Evolutionary conservation across 2,797 vertebrate species (phyloP), one percentile per base, ranked within the genome.

Genomic region (Mareca penelope): DNA sequence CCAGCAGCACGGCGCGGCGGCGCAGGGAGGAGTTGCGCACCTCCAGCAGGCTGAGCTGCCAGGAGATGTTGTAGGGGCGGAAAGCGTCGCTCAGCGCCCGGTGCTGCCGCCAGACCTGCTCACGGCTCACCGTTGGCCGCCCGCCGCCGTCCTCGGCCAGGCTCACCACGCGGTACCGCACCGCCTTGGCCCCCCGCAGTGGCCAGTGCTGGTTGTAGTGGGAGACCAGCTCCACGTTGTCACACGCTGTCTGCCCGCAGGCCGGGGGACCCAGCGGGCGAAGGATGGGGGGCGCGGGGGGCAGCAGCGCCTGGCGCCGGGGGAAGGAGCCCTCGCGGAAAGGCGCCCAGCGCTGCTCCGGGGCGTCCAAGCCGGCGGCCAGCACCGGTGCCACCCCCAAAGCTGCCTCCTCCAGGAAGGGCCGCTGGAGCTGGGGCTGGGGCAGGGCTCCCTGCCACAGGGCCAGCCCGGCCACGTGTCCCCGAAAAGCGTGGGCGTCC

Each of bases 101-200:
- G 82, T 99, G 99, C 37, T 99, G 99, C 56, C 97, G 95, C 44
- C 95, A 88, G 28, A 99, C 98, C 97, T 99, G 99, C 67, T 97
- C 96, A 63, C 95, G 79, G 2, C 97, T 98, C 82, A 99, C 98
- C 0, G 97, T 99, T 2, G 99, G 99, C 61, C 98, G 97, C 24
- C 95, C 94, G 0, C 99, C 99, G 0, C 98, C 95, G 0, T 99
- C 98, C 2, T 98, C 95, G 0, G 96, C 98, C 68, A 99, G 90
- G 93, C 99, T 99, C n/a, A 99, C 98, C n/a, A 99, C 98, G 15
- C 98, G 98, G 96, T 99, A 99, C 13, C 97, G 98, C 46, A 99
- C 80, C 26, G 52, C 97, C 94, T 99, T 99, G 93, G 97, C 96
- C 0, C 97, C 83, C 13, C 98, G 98, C 63, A 99, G 98, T 4